phyloP scores from a whole-genome alignment of 2,113 vertebrate species.

The Xenopus tropicalis region DNA sequence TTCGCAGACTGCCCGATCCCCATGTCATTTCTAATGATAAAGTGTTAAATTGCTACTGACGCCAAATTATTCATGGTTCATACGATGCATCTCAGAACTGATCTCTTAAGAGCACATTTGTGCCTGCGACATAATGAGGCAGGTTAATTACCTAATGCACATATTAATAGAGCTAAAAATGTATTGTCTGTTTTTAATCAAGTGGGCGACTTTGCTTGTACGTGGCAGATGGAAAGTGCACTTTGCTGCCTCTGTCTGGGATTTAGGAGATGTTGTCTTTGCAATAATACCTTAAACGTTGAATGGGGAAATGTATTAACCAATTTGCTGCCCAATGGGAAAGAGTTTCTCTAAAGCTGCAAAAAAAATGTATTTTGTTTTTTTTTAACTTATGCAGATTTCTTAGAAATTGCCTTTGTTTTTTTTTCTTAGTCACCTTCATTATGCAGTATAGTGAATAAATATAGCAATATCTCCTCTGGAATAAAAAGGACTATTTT shows the following conservation, averaged over 20 bases:
- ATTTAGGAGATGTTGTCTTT: conserved; percentile 2
- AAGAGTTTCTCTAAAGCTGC: not conserved
- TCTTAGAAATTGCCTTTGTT: conserved; percentile 18
- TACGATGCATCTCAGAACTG: too few relatives aligned
- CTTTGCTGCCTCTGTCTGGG: not conserved
- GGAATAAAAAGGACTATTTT: not conserved
- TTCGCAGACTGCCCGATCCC: too few relatives aligned
- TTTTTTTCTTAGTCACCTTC: conserved; percentile 25
- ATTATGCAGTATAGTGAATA: conserved; percentile 24
- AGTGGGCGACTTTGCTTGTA: conserved; percentile 2
- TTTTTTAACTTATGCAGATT: conserved; percentile 9
- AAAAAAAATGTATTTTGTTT: not conserved
- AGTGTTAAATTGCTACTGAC: too few relatives aligned
- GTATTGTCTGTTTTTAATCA: not conserved
- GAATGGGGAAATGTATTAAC: conserved; percentile 6
- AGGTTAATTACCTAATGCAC: conserved; percentile 19
- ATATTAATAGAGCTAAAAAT: conserved; percentile 5
- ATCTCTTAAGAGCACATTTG: too few relatives aligned
- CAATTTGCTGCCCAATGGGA: not conserved
- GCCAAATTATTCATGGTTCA: too few relatives aligned
- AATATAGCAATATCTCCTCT: conserved; percentile 1
- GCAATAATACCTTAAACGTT: conserved; percentile 15
- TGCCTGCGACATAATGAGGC: not conserved
- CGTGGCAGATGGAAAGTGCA: conserved; percentile 15
- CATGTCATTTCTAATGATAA: too few relatives aligned